phyloP scores from a whole-genome alignment of 2,797 vertebrate genomes.

The Chrysocyon brachyurus region DNA sequence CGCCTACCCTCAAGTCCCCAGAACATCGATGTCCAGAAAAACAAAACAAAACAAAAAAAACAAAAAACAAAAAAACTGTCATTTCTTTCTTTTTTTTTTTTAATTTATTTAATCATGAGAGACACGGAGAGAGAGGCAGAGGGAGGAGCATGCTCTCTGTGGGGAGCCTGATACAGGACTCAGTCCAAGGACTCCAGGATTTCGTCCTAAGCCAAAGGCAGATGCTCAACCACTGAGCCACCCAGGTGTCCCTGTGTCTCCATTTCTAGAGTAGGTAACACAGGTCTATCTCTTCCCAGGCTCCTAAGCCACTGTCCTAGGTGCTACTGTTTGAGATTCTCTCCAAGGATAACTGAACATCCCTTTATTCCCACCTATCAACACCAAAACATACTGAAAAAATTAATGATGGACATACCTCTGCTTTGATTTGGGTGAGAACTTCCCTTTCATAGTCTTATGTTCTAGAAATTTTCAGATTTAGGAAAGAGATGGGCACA shows the following conservation, averaged over 20 bases:
- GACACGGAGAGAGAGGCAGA: no score
- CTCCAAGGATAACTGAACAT: not conserved
- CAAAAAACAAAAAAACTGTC: no score
- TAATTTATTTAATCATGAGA: no score
- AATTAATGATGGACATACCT: constrained; percentile 56
- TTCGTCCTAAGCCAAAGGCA: no score
- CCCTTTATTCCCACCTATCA: constrained; percentile 50
- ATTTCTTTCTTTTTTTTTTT: no score
- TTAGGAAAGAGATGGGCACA: not conserved
- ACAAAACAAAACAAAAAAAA: not conserved
- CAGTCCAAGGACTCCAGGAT: no score
- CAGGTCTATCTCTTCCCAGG: not conserved
- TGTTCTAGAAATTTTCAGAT: not conserved
- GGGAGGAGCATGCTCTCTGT: no score
- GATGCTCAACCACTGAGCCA: no score
- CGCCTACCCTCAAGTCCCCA: not conserved
- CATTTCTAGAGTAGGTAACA: not conserved
- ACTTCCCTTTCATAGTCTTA: constrained; percentile 1
- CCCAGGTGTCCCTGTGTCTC: not conserved
- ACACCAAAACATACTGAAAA: constrained; percentile 34
- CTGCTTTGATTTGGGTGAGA: constrained; percentile 10
- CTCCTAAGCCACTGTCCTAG: constrained; percentile 20
- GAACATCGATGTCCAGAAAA: not conserved
- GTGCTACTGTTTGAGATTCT: not conserved
- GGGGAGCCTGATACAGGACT: no score